Base-by-base conservation (phyloP, 1,140 invertebrate genomes). In the Cydia pomonella region DNA sequence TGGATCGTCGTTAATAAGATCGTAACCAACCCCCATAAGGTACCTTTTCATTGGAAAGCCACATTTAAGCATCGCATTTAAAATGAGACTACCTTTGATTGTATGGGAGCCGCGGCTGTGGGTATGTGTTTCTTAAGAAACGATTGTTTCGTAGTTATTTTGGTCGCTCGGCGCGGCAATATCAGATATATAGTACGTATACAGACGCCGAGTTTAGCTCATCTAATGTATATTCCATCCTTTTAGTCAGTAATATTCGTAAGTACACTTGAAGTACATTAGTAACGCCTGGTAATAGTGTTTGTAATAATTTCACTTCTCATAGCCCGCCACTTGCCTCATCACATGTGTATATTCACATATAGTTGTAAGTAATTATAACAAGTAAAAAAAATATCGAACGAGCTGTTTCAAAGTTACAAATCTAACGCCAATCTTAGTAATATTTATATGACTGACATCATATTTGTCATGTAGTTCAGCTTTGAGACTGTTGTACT, bases 171-270 rank as follows among this genome's bases (percentile, higher is more conserved):
- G 73, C 41, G 64, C 41, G 47, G 53, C 75, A 78, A 82, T 86
- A 83, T 87, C 81, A 83, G 79, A 80, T 84, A 83, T 87, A 83
- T 79, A 76, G 80, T 84, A 83, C 80, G 84, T 78, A 23, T 23
- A 59, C 18, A 10, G 7, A 10, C 9, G 10, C 21, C 9, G 84
- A 84, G 82, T 79, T 77, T 82, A 90, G 84, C 82, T 90, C 89
- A 91, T 84, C 84, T 92, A 91, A 90, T 91, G 89, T 92, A 92
- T 92, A 92, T 92, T 92, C 89, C 89, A 90, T 92, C 91, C 89
- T 91, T 80, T 87, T 90, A 91, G 86, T 81, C 76, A 86, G 78
- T 91, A 87, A 84, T 87, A 76, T 69, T 81, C 77, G 64, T 88
- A 89, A 91, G 88, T 91, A 91, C 89, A 89, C 82, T 85, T 79